Evolutionary conservation across 2,113 vertebrate species (phyloP).

Genomic region (Deroptyus accipitrinus): DNA sequence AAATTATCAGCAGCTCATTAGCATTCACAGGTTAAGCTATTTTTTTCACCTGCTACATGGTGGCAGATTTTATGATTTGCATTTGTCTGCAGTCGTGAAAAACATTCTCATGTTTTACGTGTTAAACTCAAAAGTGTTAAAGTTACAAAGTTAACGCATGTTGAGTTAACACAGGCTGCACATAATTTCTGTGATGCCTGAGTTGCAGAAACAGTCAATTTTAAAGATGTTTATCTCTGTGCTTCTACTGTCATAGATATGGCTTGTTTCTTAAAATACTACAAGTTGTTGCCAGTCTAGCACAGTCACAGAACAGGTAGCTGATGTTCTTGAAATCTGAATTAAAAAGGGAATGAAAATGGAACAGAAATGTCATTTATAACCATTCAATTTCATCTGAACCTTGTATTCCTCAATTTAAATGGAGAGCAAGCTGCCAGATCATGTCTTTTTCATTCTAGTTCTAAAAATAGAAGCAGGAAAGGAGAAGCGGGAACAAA

Average conservation of each 20-base stretch:
- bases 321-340: not conserved
- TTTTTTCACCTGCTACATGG: not conserved
- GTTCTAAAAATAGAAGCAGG: conserved; percentile 8
- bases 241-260: not conserved
- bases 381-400: not conserved
- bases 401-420: not conserved
- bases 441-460: not conserved
- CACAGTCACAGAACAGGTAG: not conserved
- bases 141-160: not conserved
- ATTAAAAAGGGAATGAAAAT: not conserved
- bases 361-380: not conserved
- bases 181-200: not conserved
- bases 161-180: not conserved
- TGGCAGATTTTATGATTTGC: not conserved
- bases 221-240: not conserved
- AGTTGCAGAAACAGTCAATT: not conserved
- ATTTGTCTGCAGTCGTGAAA: not conserved
- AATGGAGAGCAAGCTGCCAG: not conserved
- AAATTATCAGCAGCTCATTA: not conserved
- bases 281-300: not conserved
- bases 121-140: not conserved
- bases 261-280: not conserved
- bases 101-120: not conserved
- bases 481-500: not conserved
- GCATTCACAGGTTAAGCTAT: not conserved